Conservation (phyloP, 2,888 invertebrate genomes). For the Arctia plantaginis region DNA sequence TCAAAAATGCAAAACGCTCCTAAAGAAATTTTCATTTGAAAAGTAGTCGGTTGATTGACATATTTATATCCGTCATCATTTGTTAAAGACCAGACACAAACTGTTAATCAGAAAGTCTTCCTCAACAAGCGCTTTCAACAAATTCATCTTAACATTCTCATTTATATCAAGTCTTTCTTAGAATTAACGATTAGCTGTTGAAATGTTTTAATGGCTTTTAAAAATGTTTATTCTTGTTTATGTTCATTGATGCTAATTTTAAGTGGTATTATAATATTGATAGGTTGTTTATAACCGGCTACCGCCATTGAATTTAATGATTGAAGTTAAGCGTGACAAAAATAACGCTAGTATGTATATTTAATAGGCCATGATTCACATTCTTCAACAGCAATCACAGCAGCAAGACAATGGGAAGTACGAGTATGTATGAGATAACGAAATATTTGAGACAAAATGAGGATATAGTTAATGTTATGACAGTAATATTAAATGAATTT, state of each 20-base stretch:
- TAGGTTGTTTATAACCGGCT: constrained; percentile 8
- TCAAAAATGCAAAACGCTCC: too few species aligned
- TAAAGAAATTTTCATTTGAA: too few species aligned
- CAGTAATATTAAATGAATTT: not conserved
- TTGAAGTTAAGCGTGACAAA: not conserved
- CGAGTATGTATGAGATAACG: too few species aligned
- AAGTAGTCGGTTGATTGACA: too few species aligned
- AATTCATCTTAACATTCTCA: not conserved
- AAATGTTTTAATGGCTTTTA: constrained; percentile 16
- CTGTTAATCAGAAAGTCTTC: too few species aligned
- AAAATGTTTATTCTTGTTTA: constrained; percentile 11
- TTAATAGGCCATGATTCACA: not conserved
- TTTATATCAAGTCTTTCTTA: constrained; percentile 6
- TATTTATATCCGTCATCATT: not conserved
- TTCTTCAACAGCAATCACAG: not conserved
- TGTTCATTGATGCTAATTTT: constrained; percentile 7
- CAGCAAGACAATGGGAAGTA: too few species aligned
- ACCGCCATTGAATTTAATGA: constrained; percentile 2
- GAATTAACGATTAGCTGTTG: constrained; percentile 10
- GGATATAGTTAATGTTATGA: not conserved
- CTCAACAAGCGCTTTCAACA: not conserved
- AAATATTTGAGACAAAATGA: too few species aligned
- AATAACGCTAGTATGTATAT: not conserved
- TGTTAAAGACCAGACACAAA: too few species aligned
- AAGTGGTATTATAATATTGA: constrained; percentile 17